A percentile compares a stretch with the other conserved stretches of the same genome.
phyloP scores from a whole-genome alignment of 2,888 invertebrate species.

The Epinotia demarniana region DNA sequence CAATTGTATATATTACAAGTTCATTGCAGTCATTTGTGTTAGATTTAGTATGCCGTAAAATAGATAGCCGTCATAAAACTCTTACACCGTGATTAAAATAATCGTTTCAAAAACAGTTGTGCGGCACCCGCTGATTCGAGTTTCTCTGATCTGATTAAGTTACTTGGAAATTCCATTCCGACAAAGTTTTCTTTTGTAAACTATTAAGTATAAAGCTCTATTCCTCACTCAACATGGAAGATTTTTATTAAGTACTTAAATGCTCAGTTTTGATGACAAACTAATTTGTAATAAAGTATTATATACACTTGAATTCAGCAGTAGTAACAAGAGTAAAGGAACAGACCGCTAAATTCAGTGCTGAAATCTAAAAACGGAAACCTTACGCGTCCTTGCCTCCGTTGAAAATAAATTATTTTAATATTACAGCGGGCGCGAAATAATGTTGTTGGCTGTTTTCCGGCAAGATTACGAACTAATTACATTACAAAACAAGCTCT shows the following conservation, averaged over 20 bases:
- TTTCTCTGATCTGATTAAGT: constrained; percentile 37
- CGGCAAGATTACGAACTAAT: constrained; percentile 83
- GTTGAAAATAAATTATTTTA: constrained; percentile 80
- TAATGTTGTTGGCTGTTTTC: constrained; percentile 79
- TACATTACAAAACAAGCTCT: constrained; percentile 83
- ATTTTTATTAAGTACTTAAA: background rate
- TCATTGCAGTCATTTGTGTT: constrained; percentile 50
- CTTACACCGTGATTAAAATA: constrained; percentile 78
- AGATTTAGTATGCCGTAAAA: constrained; percentile 59
- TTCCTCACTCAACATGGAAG: constrained; percentile 6
- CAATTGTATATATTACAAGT: constrained; percentile 38
- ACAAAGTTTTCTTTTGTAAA: constrained; percentile 42
- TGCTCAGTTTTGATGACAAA: background rate
- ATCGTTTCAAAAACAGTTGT: constrained; percentile 78
- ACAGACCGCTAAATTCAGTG: constrained; percentile 51
- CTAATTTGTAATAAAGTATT: background rate
- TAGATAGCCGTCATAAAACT: constrained; percentile 61
- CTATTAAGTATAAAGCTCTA: constrained; percentile 34
- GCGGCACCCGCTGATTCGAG: constrained; percentile 58
- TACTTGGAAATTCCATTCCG: constrained; percentile 33
- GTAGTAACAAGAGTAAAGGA: constrained; percentile 18
- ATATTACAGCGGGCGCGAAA: constrained; percentile 77
- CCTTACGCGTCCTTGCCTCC: constrained; percentile 61
- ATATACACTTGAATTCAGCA: background rate
- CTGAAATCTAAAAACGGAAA: constrained; percentile 58